Conservation (phyloP, 2,797 vertebrate species). For the Malurus leucopterus region DNA sequence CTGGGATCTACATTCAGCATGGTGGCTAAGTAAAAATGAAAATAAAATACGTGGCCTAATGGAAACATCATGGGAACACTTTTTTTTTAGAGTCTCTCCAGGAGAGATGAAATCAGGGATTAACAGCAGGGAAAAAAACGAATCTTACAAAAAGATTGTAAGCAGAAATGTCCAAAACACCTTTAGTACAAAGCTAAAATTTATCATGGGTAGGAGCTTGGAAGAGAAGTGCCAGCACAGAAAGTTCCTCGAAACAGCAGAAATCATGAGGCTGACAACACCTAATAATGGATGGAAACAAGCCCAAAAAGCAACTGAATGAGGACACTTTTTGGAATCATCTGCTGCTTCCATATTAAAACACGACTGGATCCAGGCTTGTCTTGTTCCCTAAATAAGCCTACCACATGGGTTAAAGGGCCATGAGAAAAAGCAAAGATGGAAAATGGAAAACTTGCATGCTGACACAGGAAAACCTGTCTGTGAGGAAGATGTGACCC, state of each 20-base stretch:
- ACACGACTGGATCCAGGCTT: conserved; percentile 41
- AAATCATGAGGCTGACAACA: not conserved
- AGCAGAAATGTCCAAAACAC: not conserved
- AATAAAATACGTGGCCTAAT: not conserved
- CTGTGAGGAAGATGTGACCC: not conserved
- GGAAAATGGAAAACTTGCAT: not conserved
- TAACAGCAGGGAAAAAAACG: not conserved
- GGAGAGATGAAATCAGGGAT: not conserved
- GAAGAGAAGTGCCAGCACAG: not conserved
- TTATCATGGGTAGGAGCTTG: not conserved
- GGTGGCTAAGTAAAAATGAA: not conserved
- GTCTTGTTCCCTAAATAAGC: conserved; percentile 61
- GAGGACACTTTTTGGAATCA: not conserved
- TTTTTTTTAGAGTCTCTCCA: not conserved
- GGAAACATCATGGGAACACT: not conserved
- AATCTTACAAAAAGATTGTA: not conserved
- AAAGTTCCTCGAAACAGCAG: not conserved
- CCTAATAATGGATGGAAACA: not conserved
- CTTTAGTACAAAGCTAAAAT: not conserved
- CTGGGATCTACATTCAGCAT: not conserved
- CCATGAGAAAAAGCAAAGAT: conserved; percentile 57
- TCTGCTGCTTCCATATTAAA: not conserved
- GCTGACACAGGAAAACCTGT: not conserved
- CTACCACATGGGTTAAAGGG: conserved; percentile 53
- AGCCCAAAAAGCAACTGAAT: not conserved